phyloP scores from a whole-genome alignment of 2,113 vertebrate genomes.

The Brachyhypopomus gauderio region DNA sequence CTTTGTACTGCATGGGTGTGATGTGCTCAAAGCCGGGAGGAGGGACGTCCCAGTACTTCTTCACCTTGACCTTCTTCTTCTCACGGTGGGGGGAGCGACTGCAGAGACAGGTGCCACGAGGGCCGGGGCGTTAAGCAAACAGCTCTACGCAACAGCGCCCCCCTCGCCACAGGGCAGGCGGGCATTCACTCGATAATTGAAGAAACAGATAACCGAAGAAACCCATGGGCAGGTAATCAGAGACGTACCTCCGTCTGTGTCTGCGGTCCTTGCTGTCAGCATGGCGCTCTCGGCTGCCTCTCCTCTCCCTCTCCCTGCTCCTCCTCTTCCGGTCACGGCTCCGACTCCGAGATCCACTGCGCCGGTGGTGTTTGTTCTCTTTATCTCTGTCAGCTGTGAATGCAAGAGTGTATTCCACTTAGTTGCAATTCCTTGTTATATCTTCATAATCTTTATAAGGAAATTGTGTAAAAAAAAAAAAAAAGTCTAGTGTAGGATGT shows the following conservation, averaged over 20 bases:
- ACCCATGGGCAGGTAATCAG: no score
- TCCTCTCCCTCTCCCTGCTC: constrained; percentile 76
- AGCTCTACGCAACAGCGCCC: no score
- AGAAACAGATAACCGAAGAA: no score
- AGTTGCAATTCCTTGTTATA: no score
- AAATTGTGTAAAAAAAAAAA: no score
- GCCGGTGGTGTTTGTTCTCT: constrained; percentile 87
- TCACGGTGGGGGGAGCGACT: constrained; percentile 88
- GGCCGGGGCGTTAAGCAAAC: no score
- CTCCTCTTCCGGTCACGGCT: constrained; percentile 85
- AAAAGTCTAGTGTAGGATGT: neutral
- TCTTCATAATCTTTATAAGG: no score
- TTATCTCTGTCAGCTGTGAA: constrained; percentile 82
- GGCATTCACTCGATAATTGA: no score
- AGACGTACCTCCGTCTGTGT: constrained; percentile 75
- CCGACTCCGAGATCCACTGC: constrained; percentile 85
- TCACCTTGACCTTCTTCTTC: constrained; percentile 91
- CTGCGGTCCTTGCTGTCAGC: constrained; percentile 86
- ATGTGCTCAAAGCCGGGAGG: constrained; percentile 91
- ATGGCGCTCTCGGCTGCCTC: constrained; percentile 79
- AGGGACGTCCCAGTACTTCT: constrained; percentile 92
- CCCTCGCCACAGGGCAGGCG: no score
- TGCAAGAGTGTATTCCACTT: neutral
- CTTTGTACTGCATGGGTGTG: constrained; percentile 95
- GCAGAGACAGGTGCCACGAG: constrained; percentile 15